These are phyloP conservation scores for Conus ventricosus DNA, from an alignment of 1,140 invertebrate genomes.

Conservation along the genomic window DNA sequence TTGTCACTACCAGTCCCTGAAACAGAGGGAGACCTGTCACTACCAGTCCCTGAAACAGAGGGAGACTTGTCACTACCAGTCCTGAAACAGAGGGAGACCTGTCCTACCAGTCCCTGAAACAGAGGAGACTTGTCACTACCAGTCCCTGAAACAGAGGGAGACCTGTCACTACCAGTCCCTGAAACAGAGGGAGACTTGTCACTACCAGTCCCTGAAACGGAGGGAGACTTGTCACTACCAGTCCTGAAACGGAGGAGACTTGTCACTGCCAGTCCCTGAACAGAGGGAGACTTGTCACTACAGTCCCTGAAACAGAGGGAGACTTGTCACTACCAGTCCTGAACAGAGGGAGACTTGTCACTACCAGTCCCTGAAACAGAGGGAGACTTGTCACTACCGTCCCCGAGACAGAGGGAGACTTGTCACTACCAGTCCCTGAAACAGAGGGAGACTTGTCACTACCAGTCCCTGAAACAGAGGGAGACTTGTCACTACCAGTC, in stretches of 20 bases:
- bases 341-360: slow-evolving; percentile 60
- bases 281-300: slow-evolving; percentile 60
- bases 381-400: slow-evolving; percentile 58
- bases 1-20: slow-evolving; percentile 79
- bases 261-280: slow-evolving; percentile 80
- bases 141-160: slow-evolving; percentile 80
- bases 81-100: slow-evolving; percentile 76
- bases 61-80: slow-evolving; percentile 72
- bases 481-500: slow-evolving; percentile 75
- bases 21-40: slow-evolving; percentile 54
- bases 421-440: slow-evolving; percentile 80
- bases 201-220: slow-evolving; percentile 80
- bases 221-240: slow-evolving; percentile 65
- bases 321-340: slow-evolving; percentile 78
- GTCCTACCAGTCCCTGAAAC: slow-evolving; percentile 80
- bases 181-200: slow-evolving; percentile 60
- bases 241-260: slow-evolving; percentile 78
- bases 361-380: slow-evolving; percentile 80
- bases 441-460: not conserved
- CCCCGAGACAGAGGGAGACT: slow-evolving; percentile 77
- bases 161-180: slow-evolving; percentile 79
- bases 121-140: slow-evolving; percentile 18
- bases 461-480: slow-evolving; percentile 80
- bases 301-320: slow-evolving; percentile 80
- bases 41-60: slow-evolving; percentile 80